Evolutionary conservation across 2,888 invertebrate genomes (phyloP), one percentile per base, ranked within the genome.

Genomic region (Eupithecia subumbrata): DNA sequence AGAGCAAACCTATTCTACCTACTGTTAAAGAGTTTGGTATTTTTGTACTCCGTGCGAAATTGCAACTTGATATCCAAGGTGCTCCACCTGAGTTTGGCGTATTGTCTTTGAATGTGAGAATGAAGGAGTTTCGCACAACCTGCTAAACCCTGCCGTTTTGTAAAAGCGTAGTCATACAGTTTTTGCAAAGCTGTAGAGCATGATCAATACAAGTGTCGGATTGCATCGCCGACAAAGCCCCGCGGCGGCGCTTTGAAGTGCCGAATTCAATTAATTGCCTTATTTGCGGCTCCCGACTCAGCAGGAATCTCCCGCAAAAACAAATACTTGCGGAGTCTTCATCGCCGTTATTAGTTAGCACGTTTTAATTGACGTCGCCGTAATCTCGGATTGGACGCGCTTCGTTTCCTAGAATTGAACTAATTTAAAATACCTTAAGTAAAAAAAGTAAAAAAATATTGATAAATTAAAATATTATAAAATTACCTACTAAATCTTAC

Each of bases 201-300:
- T 77, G 75, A 84, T 88, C 89, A 88, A 91, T 91, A 89, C 84
- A 87, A 91, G 92, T 93, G 87, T 93, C 90, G 87, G 86, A 87
- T 94, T 93, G 84, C 85, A 87, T 80, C 87, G 91, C 93, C 92
- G 93, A 92, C 93, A 93, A 93, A 92, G 92, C 90, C 87, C 87
- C 84, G 85, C 84, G 89, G 91, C 89, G 91, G 89, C 83, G 84
- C 90, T 93, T 94, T 95, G 92, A 92, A 87, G 87, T 89, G 92
- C 94, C 94, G 93, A 94, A 94, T 93, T 94, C 93, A 94, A 95
- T 95, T 94, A 95, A 94, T 94, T 92, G 93, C 91, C 92, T 88
- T 93, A 93, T 94, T 94, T 93, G 93, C 91, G 86, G 87, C 87
- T 87, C 85, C 82, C 89, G 86, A 86, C 87, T 88, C 88, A 88